Conservation (phyloP, 2,797 vertebrate genomes). For the Lepilemur ruficaudatus region DNA sequence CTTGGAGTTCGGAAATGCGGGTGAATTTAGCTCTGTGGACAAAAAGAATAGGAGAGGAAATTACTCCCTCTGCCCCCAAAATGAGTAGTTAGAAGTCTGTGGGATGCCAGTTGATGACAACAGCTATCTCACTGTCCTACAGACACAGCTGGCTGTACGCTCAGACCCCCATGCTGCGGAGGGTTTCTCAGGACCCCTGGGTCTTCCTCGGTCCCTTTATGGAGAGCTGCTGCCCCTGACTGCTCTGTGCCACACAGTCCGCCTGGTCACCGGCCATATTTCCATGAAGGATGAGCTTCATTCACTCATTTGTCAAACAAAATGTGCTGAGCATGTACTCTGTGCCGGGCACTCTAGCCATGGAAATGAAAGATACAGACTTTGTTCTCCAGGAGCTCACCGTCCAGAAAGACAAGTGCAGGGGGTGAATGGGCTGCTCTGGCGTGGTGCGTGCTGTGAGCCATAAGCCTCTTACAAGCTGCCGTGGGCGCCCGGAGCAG, state of each 20-base stretch:
- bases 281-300: not conserved
- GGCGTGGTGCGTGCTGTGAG: not conserved
- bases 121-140: not conserved
- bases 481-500: too few relatives aligned
- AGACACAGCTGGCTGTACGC: too few relatives aligned
- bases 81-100: not conserved
- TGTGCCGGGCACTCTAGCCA: not conserved
- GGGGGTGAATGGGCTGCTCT: too few relatives aligned
- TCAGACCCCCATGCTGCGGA: not conserved
- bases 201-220: not conserved
- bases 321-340: not conserved
- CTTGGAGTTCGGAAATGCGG: not conserved
- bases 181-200: not conserved
- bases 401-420: not conserved
- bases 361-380: accelerated
- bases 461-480: not conserved
- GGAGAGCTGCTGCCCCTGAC: not conserved
- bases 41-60: not conserved
- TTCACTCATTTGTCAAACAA: not conserved
- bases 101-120: too few relatives aligned
- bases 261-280: not conserved
- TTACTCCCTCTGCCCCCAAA: not conserved
- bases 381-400: not conserved
- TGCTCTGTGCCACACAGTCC: not conserved
- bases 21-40: not conserved